Conservation (phyloP, 1,140 invertebrate species). For the Nixonia krombeini region DNA sequence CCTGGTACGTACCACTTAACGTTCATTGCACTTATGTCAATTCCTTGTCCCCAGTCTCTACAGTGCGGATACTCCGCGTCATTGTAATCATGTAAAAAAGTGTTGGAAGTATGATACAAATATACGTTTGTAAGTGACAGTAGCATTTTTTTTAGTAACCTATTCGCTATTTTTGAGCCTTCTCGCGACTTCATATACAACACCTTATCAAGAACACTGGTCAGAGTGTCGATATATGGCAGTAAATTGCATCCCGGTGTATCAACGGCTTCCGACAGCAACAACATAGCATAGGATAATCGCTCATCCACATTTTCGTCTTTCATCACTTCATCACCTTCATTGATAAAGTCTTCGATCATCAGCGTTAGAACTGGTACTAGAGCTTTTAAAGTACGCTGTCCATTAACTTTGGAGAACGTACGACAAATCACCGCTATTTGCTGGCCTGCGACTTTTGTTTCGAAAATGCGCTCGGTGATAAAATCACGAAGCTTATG, state of each 20-base stretch:
- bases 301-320: slow-evolving; percentile 86
- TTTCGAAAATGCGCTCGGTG: slow-evolving; percentile 82
- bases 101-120: slow-evolving; percentile 77
- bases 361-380: slow-evolving; percentile 80
- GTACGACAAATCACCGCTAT: slow-evolving; percentile 76
- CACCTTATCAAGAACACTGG: slow-evolving; percentile 76
- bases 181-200: slow-evolving; percentile 77
- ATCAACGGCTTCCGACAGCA: slow-evolving; percentile 81
- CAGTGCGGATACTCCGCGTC: slow-evolving; percentile 82
- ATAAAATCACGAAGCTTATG: slow-evolving; percentile 83
- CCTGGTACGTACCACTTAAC: slow-evolving; percentile 85
- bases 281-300: slow-evolving; percentile 82
- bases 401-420: slow-evolving; percentile 78
- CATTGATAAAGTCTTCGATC: slow-evolving; percentile 73
- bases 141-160: slow-evolving; percentile 71
- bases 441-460: slow-evolving; percentile 84
- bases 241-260: slow-evolving; percentile 76
- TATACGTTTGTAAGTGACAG: slow-evolving; percentile 75
- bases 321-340: slow-evolving; percentile 72
- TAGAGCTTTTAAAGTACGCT: slow-evolving; percentile 79
- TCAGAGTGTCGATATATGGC: slow-evolving; percentile 75
- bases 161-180: slow-evolving; percentile 74
- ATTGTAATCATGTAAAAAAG: slow-evolving; percentile 74
- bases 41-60: slow-evolving; percentile 85
- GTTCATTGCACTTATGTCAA: slow-evolving; percentile 77